Base-by-base conservation (phyloP, 1,140 invertebrate species). In the Caenorhabditis briggsae region DNA sequence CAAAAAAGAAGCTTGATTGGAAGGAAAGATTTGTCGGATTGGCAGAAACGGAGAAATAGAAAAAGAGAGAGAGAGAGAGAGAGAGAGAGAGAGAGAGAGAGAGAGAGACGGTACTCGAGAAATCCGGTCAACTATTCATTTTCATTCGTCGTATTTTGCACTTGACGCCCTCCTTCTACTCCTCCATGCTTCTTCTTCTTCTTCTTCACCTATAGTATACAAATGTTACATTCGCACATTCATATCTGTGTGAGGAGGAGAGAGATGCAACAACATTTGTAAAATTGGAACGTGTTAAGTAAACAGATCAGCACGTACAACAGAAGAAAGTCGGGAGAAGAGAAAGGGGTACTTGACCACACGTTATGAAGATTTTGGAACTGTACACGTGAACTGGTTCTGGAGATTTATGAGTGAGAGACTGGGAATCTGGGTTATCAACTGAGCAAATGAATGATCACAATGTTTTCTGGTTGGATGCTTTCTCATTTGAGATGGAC, bases 91-190 rank as follows among this genome's bases (percentile, higher is more conserved):
- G 58, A 46, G 18, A 25, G 25, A 56, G 65, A 85, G 59, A 83
- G 14, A 41, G 33, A 46, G 46, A 50, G 43, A 78, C 70, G n/a
- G 70, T 50, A 78, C 70, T 78, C 70, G 70, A 78, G 46, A 78
- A 78, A 78, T 78, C 70, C 70, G 70, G 70, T 78, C 70, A 78
- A 78, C 70, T 50, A 78, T 78, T 78, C 70, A 78, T 78, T 78
- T 78, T 50, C 43, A 78, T 78, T 78, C 46, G 70, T 78, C 70
- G 46, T 78, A 78, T 78, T 78, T 78, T 78, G 70, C 70, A 78
- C 70, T 78, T 78, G 70, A 78, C 70, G 70, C 70, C 70, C 55
- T n/a, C 18, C 18, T n/a, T 33, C 33, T 48, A 33, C 33, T 55
- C 18, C 53, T 23, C 41, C 61, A 20, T 58, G 18, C 82, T 56